These are phyloP conservation scores for Capitulum mitella DNA, from an alignment of 2,888 invertebrate genomes.

Conservation along the genomic window DNA sequence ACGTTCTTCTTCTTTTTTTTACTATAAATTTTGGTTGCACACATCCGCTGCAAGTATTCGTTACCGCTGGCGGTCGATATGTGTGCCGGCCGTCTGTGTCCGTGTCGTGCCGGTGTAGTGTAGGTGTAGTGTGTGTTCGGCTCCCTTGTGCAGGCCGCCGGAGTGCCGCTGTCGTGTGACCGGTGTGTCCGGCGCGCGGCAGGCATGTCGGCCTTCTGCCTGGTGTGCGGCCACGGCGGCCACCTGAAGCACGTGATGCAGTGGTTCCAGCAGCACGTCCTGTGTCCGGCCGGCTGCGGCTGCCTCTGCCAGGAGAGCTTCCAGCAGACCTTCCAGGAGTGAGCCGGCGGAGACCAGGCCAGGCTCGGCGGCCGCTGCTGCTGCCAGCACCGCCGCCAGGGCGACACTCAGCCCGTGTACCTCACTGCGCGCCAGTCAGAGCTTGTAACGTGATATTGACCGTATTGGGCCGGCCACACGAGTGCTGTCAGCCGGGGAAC, in stretches of 20 bases:
- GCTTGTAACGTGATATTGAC: no score
- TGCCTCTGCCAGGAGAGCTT: conserved; percentile 61
- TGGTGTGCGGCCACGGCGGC: conserved; percentile 87
- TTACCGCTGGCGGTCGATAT: no score
- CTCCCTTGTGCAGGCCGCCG: no score
- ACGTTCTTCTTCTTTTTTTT: no score
- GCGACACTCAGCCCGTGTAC: no score
- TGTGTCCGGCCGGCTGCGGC: conserved; percentile 88
- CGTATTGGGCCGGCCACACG: no score
- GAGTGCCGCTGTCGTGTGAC: background rate
- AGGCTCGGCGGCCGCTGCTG: conserved; percentile 36
- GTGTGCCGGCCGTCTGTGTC: background rate
- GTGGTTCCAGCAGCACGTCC: conserved; percentile 69
- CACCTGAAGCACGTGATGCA: conserved; percentile 73
- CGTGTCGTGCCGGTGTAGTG: background rate
- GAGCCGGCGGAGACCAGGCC: no score
- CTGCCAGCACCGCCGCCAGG: no score
- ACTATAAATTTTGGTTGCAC: no score
- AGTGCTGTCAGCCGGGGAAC: no score
- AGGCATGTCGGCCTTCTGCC: conserved; percentile 67
- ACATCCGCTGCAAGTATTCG: no score
- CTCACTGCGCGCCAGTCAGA: no score
- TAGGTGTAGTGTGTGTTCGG: background rate
- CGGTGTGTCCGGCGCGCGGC: background rate
- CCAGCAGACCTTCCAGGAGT: conserved; percentile 22